Evolutionary conservation across 2,113 vertebrate genomes (phyloP).

Genomic region (Silurus glanis): DNA sequence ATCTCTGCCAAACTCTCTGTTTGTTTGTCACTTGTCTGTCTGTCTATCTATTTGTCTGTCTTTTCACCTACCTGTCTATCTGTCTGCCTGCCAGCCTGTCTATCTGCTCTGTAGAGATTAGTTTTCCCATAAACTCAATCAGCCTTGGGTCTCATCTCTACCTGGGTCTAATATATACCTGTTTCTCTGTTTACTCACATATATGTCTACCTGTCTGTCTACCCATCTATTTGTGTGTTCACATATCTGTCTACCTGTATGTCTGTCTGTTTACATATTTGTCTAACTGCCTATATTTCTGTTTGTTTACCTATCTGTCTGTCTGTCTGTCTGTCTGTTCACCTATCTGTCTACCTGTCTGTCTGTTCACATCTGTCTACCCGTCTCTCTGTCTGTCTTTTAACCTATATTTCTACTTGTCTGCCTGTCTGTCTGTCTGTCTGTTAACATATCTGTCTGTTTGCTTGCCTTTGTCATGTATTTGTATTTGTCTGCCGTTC

Average conservation of each 20-base stretch:
- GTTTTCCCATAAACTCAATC: background rate
- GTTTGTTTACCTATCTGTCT: background rate
- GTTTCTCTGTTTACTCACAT: background rate
- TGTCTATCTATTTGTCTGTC: background rate
- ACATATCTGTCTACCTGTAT: background rate
- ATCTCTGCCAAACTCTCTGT: too few species aligned
- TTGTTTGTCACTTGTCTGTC: background rate
- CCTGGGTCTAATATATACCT: background rate
- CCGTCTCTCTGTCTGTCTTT: too few species aligned
- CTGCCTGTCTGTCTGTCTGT: background rate
- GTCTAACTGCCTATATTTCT: background rate
- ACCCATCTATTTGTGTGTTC: too few species aligned
- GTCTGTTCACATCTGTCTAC: background rate
- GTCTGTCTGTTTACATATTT: background rate
- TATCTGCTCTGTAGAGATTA: background rate
- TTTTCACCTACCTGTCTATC: background rate
- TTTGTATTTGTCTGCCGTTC: background rate
- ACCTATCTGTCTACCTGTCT: background rate
- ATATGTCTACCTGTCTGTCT: background rate
- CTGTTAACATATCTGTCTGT: too few species aligned
- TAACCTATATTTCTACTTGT: too few species aligned
- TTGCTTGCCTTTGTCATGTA: too few species aligned
- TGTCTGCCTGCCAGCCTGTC: background rate
- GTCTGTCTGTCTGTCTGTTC: background rate
- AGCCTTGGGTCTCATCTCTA: background rate